Base-by-base conservation (phyloP, 35 echinoderm and acorn worm species). In the Heliocidaris tuberculata region DNA sequence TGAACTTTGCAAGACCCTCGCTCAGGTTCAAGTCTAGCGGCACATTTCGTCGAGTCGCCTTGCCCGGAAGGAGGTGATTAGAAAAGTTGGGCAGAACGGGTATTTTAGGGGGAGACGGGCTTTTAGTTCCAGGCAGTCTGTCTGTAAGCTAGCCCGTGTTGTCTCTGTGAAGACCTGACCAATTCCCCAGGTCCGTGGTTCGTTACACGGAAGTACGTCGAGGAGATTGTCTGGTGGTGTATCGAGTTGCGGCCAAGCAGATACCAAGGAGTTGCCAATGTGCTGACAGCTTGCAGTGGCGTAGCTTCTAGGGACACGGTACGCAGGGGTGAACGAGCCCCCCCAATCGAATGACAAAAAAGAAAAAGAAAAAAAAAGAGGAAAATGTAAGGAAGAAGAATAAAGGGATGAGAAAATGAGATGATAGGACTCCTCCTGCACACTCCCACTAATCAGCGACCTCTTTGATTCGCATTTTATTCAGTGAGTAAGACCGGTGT, bases 1-100 rank as follows among this genome's bases (percentile, higher is more conserved):
- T 78, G 65, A 78, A 78, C 65, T 78, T 78, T 78, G 2, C 21
- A 78, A 78, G 65, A 78, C 65, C 65, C 65, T 78, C 52, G 21
- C 65, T n/a, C 65, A n/a, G 65, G 65, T 78, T 78, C 65, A 78
- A 78, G 65, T 78, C 65, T n/a, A 78, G 65, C 65, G 65, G 27
- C 65, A 78, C 65, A 78, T 78, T 78, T 78, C 65, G 27, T 78
- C 65, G 65, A 78, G 21, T 78, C 87, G 31, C 31, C 47, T 32
- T 89, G 87, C 31, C 87, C 87, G 87, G 87, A 89, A 89, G 47
- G 87, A 89, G 4, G 31, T 31, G 87, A 89, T 89, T 32, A 89
- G 31, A 48, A 13, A 48, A 48, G 87, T 48, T 47, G 87, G 87
- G 87, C 87, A 31, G 31, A 48, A 89, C 87, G 87, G 87, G 87